These are phyloP conservation scores for Acanthosepion lycidas DNA, from an alignment of 2,888 invertebrate species.

Conservation along the genomic window DNA sequence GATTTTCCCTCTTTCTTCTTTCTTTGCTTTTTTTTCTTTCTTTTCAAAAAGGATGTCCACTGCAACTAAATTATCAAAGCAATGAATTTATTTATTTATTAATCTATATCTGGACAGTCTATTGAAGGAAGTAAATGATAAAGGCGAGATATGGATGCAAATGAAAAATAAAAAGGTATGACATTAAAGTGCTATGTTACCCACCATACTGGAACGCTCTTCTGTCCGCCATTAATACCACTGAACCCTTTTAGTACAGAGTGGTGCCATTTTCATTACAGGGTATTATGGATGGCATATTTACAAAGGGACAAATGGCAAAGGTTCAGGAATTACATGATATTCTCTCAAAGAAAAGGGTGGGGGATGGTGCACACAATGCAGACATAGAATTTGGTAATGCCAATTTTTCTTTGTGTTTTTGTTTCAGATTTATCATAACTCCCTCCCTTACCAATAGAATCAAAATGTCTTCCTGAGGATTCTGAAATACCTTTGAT, in stretches of 20 bases:
- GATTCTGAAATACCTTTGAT: neutral
- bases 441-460: neutral
- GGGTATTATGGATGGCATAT: neutral
- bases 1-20: neutral
- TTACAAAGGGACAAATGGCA: constrained; percentile 20
- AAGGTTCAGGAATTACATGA: constrained; percentile 21
- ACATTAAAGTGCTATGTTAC: neutral
- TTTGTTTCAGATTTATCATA: constrained; percentile 23
- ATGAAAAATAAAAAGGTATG: neutral
- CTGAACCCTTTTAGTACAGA: neutral
- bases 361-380: neutral
- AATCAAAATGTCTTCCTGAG: constrained; percentile 22
- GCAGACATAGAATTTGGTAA: neutral
- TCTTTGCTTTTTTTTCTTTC: neutral
- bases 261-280: constrained; percentile 2
- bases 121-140: neutral
- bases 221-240: neutral
- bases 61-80: neutral
- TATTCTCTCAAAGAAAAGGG: neutral
- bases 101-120: neutral
- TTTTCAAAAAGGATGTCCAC: neutral
- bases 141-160: neutral
- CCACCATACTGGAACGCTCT: neutral
- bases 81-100: constrained; percentile 20
- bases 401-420: constrained; percentile 17